These are phyloP conservation scores for Ameiurus melas DNA, from an alignment of 2,113 vertebrate genomes.

Conservation along the genomic window DNA sequence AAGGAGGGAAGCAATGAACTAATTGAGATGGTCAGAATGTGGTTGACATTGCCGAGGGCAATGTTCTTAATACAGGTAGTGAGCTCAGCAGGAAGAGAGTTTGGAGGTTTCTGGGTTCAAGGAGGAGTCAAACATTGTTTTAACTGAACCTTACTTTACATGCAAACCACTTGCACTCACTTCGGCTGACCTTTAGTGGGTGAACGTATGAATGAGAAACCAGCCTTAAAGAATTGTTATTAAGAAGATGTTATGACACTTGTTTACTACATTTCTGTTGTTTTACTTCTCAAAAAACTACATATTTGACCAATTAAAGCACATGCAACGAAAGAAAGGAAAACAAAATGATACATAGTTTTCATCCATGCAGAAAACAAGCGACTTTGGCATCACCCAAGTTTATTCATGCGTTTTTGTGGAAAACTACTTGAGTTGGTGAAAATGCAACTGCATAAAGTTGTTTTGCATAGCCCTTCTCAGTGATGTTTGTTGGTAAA, in stretches of 20 bases:
- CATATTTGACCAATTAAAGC: background rate
- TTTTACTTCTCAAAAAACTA: background rate
- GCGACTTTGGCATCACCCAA: background rate
- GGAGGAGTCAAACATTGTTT: background rate
- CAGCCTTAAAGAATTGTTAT: background rate
- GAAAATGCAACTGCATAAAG: too few relatives aligned
- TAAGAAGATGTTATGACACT: background rate
- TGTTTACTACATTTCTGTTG: background rate
- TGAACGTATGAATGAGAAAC: background rate
- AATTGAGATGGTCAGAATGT: slow-evolving; percentile 38
- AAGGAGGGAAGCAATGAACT: slow-evolving; percentile 18
- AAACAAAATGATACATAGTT: background rate
- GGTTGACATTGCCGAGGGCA: slow-evolving; percentile 51
- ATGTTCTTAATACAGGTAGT: slow-evolving; percentile 22
- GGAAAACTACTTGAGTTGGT: too few relatives aligned
- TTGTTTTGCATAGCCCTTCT: too few relatives aligned
- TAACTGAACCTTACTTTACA: slow-evolving; percentile 27
- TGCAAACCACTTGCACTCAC: slow-evolving; percentile 4
- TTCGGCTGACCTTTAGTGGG: slow-evolving; percentile 1
- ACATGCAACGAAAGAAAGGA: background rate
- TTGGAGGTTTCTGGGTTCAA: slow-evolving; percentile 21
- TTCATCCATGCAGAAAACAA: background rate
- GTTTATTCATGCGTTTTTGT: background rate
- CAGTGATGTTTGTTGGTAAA: too few relatives aligned
- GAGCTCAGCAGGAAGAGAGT: slow-evolving; percentile 29